These are phyloP conservation scores for Oreamnos americanus DNA, from an alignment of 2,113 vertebrate species.

Conservation along the genomic window DNA sequence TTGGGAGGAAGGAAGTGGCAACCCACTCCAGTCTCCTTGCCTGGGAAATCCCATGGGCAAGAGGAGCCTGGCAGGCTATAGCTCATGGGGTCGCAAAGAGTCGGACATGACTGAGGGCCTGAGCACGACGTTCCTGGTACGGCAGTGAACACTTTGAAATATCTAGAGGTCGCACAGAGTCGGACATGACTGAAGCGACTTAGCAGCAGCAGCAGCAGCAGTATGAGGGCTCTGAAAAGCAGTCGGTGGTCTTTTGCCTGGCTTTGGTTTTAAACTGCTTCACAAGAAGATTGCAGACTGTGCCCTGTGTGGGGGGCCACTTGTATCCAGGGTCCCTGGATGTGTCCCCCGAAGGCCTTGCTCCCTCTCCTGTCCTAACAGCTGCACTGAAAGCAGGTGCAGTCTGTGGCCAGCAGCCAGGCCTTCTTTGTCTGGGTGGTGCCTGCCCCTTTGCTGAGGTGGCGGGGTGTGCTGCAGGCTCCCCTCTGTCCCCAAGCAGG, in stretches of 20 bases:
- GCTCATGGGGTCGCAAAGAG: neutral
- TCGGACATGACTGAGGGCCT: neutral
- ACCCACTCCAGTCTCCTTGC: neutral
- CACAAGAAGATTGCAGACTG: neutral
- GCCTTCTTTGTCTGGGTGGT: neutral
- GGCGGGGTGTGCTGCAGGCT: neutral
- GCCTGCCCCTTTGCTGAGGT: neutral
- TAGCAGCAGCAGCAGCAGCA: too few species aligned
- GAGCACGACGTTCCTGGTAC: neutral
- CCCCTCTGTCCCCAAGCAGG: neutral
- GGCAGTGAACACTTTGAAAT: neutral
- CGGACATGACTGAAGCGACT: too few species aligned
- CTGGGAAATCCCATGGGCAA: neutral
- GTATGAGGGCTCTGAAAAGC: neutral
- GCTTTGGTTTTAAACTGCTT: neutral
- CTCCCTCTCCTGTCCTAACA: too few species aligned
- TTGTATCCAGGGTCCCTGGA: rapidly evolving
- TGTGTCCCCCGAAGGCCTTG: neutral
- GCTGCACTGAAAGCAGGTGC: neutral
- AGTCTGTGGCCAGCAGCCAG: neutral
- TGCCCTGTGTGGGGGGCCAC: neutral
- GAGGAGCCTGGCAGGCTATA: neutral
- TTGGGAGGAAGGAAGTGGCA: neutral
- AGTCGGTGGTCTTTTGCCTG: neutral
- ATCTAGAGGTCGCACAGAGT: neutral